Evolutionary conservation across 2,888 invertebrate species (phyloP), one percentile per base, ranked within the genome.

Genomic region (Mycalesis mineus): DNA sequence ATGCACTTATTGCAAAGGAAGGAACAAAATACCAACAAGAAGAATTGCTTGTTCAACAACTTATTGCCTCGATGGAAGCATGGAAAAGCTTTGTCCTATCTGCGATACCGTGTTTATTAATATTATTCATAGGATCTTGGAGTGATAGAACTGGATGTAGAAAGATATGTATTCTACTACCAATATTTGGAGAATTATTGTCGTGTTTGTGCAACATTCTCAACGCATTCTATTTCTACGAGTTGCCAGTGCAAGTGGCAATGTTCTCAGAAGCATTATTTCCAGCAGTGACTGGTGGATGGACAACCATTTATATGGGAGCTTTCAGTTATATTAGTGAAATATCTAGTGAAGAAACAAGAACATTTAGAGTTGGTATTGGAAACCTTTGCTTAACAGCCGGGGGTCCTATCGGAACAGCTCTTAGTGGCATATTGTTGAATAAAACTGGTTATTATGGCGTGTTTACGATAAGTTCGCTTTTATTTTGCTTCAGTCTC

Each of bases 1-100:
- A 93, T 69, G 94, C 95, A 0, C 82, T 96, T 2, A 92, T 94
- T 7, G 91, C 91, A 3, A 91, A 94, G 69, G 90, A 94, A 71
- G 95, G 94, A 7, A 91, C 91, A 6, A 91, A 91, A 64, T 93
- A 92, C 69, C 89, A 91, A 2, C 70, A 77, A 47, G 91, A 94
- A 77, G 94, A 94, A 70, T 75, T 91, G 9, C 88, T 90, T 5
- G 91, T 93, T 0, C 92, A 92, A 62, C 84, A 90, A 56, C 73
- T 92, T 7, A 91, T 92, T 42, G 83, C 89, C 0, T 81, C 82
- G 1, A 91, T 92, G 84, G 86, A 90, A 57, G 87, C 85, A 13
- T 91, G 91, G 90, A 91, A 91, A 67, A 91, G 88, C 28, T 74
- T 91, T 0, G 71, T 92, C 0, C 75, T 91, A 50, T 91, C 91